These are phyloP conservation scores for Anarrhichthys ocellatus DNA, from an alignment of 2,113 vertebrate genomes.

Conservation along the genomic window DNA sequence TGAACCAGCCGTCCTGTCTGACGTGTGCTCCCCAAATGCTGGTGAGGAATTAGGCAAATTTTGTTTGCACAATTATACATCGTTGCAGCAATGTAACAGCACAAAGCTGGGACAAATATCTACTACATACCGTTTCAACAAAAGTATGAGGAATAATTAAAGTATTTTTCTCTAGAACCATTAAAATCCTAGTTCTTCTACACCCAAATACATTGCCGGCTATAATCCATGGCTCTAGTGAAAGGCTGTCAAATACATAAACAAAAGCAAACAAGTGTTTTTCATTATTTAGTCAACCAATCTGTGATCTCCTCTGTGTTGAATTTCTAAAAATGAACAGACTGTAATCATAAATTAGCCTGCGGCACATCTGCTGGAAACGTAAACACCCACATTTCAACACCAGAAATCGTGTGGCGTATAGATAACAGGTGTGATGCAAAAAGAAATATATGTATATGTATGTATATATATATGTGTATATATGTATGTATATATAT, in stretches of 20 bases:
- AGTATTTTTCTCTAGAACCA: constrained; percentile 10
- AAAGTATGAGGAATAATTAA: constrained; percentile 4
- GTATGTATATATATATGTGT: no score
- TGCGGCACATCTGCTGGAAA: not conserved
- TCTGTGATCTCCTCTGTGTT: not conserved
- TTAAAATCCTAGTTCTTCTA: constrained; percentile 3
- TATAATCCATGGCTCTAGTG: not conserved
- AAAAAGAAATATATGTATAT: not conserved
- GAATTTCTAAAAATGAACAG: not conserved
- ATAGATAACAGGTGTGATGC: not conserved
- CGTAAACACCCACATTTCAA: not conserved
- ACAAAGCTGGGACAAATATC: constrained; percentile 12
- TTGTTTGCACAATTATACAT: constrained; percentile 25
- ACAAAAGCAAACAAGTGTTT: constrained; percentile 6
- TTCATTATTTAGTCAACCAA: not conserved
- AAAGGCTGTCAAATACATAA: not conserved
- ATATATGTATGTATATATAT: no score
- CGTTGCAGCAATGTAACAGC: not conserved
- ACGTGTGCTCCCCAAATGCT: not conserved
- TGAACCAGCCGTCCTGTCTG: constrained; percentile 5
- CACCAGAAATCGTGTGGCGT: not conserved
- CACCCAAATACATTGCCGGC: not conserved
- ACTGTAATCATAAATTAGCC: not conserved
- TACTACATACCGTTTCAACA: not conserved
- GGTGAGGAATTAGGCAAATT: constrained; percentile 20